Percentiles rank a stretch among this genome's conserved stretches.
Conservation (phyloP, 2,888 invertebrate genomes). For the Therioaphis trifolii region DNA sequence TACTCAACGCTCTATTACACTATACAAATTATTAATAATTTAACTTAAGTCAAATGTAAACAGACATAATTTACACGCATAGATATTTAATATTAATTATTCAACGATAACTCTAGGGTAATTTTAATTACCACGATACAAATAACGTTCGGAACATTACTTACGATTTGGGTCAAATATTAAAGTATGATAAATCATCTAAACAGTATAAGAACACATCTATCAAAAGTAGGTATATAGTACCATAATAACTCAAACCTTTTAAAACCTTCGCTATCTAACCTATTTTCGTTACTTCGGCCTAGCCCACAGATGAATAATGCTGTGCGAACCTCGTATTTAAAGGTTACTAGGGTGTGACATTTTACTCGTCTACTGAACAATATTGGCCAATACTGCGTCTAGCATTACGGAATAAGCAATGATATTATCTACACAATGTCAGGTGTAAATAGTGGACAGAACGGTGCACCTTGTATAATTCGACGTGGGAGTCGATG, state of each 20-base stretch:
- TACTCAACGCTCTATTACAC: too few species aligned
- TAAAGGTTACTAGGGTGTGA: constrained; percentile 51
- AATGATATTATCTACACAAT: neutral
- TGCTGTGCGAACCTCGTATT: neutral
- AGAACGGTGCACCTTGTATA: neutral
- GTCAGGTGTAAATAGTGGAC: neutral
- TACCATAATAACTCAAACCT: neutral
- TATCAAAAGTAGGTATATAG: neutral
- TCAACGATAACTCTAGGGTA: too few species aligned
- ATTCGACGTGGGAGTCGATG: neutral
- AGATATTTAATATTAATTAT: too few species aligned
- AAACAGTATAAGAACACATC: neutral
- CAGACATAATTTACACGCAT: too few species aligned
- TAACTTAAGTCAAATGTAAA: too few species aligned
- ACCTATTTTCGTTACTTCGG: neutral
- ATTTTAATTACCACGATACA: too few species aligned
- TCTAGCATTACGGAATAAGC: neutral
- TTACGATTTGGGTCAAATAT: neutral
- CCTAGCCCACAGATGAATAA: neutral
- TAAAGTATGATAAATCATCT: neutral
- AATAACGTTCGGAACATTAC: neutral
- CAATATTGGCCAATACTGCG: constrained; percentile 13
- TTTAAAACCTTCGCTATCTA: neutral
- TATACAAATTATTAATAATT: too few species aligned
- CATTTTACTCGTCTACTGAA: constrained; percentile 20